These are phyloP conservation scores for Lineus longissimus DNA, from an alignment of 1,140 invertebrate genomes.

Conservation along the genomic window DNA sequence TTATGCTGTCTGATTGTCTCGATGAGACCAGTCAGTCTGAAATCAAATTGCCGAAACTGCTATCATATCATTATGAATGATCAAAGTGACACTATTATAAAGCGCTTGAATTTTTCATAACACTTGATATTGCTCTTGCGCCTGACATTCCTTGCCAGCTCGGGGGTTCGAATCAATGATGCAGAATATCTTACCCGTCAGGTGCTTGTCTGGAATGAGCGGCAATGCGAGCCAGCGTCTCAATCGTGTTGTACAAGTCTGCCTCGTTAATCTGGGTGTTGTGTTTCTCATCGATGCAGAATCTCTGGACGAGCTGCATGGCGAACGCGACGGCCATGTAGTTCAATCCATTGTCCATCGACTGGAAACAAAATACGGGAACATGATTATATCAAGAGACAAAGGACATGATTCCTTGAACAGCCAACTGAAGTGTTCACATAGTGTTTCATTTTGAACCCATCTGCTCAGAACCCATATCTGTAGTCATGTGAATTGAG, in stretches of 20 bases:
- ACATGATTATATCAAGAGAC: neutral
- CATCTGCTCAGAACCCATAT: no score
- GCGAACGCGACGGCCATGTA: constrained; percentile 80
- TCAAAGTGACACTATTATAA: no score
- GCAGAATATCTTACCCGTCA: constrained; percentile 68
- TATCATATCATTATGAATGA: no score
- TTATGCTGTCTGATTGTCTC: constrained; percentile 40
- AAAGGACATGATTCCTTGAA: neutral
- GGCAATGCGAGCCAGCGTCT: constrained; percentile 71
- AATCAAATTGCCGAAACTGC: constrained; percentile 13
- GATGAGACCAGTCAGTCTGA: constrained; percentile 47
- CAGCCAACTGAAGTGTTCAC: no score
- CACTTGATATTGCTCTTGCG: no score
- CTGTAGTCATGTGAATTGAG: no score
- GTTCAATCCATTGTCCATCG: constrained; percentile 83
- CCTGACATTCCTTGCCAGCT: no score
- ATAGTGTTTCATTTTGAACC: no score
- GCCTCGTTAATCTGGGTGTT: constrained; percentile 72
- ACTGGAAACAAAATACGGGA: constrained; percentile 19
- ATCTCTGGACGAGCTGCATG: constrained; percentile 84
- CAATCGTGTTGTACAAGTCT: constrained; percentile 80
- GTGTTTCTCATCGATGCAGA: constrained; percentile 77
- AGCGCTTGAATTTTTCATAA: no score
- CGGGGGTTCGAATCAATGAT: no score
- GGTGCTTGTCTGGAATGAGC: constrained; percentile 71